These are phyloP conservation scores for Miltochrista miniata DNA, from an alignment of 2,888 invertebrate species.

Conservation along the genomic window DNA sequence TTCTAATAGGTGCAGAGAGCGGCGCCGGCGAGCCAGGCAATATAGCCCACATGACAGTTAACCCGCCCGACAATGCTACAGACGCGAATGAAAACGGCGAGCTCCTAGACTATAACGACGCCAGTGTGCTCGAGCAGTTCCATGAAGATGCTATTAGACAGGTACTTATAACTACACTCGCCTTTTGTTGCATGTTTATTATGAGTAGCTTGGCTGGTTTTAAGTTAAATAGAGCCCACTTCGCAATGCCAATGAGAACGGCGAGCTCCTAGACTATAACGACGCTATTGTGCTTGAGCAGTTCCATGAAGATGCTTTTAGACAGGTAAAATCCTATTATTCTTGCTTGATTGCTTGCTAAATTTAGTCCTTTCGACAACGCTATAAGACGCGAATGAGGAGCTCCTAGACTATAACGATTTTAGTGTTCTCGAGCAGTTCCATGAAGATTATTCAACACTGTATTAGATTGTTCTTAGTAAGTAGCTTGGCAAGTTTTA, in stretches of 20 bases:
- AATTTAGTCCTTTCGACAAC: conserved; percentile 59
- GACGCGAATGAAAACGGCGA: conserved; percentile 76
- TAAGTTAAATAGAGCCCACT: too few relatives aligned
- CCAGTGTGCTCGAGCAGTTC: conserved; percentile 87
- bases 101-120: conserved; percentile 84
- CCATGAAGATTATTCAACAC: conserved; percentile 89
- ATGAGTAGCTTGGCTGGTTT: too few relatives aligned
- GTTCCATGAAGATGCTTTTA: conserved; percentile 90
- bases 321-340: too few relatives aligned
- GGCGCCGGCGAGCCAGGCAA: conserved; percentile 70
- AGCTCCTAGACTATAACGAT: conserved; percentile 84
- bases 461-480: too few relatives aligned
- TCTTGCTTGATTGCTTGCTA: too few relatives aligned
- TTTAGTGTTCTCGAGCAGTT: conserved; percentile 87
- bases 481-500: too few relatives aligned
- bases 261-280: conserved; percentile 83
- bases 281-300: conserved; percentile 86
- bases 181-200: too few relatives aligned
- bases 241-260: conserved; percentile 68
- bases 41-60: conserved; percentile 51
- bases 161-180: conserved; percentile 52
- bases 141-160: conserved; percentile 90
- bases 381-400: conserved; percentile 64
- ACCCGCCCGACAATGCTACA: conserved; percentile 53
- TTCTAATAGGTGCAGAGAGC: conserved; percentile 51